Percentiles rank a stretch among this genome's conserved stretches.
phyloP scores from a whole-genome alignment of 2,888 invertebrate genomes.

The Sialis lutaria region DNA sequence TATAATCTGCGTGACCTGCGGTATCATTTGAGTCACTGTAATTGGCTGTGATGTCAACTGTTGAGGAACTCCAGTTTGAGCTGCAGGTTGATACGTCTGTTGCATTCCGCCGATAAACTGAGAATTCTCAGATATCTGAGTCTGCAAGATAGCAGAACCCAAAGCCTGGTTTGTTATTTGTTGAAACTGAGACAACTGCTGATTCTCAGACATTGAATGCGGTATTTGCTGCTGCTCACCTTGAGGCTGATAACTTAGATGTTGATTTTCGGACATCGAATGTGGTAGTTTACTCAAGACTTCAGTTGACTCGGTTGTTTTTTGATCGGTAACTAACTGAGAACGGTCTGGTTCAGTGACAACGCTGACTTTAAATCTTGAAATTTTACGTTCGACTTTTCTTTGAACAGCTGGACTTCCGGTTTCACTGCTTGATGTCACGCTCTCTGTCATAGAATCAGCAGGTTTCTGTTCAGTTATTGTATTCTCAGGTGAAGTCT shows the following conservation, averaged over 20 bases:
- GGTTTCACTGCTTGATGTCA: not conserved
- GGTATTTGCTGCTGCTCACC: not conserved
- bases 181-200: not conserved
- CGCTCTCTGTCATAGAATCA: not conserved
- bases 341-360: conserved; percentile 27
- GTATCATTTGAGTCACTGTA: too few species aligned
- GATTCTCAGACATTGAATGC: not conserved
- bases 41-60: too few species aligned
- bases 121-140: too few species aligned
- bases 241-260: conserved; percentile 1
- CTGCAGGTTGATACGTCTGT: too few species aligned
- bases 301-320: not conserved
- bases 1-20: too few species aligned
- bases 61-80: not conserved
- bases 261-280: conserved; percentile 1
- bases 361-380: conserved; percentile 33
- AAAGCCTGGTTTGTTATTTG: too few species aligned
- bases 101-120: too few species aligned
- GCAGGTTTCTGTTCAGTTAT: not conserved
- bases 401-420: not conserved
- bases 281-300: conserved; percentile 1
- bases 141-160: too few species aligned
- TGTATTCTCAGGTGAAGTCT: not conserved
- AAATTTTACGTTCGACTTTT: conserved; percentile 21
- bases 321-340: conserved; percentile 15